Evolutionary conservation across 1,140 invertebrate genomes (phyloP).

Genomic region (Asbolus verrucosus): DNA sequence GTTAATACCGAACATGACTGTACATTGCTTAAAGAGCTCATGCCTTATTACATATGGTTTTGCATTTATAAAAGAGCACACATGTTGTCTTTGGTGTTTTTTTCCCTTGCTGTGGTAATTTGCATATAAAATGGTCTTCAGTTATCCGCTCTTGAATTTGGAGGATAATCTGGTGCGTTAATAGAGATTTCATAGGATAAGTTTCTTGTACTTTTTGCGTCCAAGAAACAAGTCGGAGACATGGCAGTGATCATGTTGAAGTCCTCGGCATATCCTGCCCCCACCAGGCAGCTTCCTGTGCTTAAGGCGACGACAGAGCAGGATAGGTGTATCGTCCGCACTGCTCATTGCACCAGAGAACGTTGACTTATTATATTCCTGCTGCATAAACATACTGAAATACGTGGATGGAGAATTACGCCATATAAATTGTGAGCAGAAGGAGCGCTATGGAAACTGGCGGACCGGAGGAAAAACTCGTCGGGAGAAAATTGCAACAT

Average conservation of each 20-base stretch:
- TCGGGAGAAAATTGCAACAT: slow-evolving; percentile 30
- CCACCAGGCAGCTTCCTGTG: slow-evolving; percentile 36
- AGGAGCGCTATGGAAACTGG: neutral
- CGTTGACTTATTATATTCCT: slow-evolving; percentile 44
- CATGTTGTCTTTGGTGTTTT: neutral
- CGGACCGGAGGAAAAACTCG: slow-evolving; percentile 5
- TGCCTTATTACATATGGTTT: slow-evolving; percentile 27
- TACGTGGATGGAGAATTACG: slow-evolving; percentile 24
- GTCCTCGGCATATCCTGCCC: slow-evolving; percentile 44
- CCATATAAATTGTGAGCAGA: neutral
- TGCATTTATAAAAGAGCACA: slow-evolving; percentile 16
- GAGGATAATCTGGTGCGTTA: neutral
- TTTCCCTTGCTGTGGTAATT: neutral
- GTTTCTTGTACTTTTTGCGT: slow-evolving; percentile 15
- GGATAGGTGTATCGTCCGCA: slow-evolving; percentile 20
- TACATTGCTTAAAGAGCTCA: slow-evolving; percentile 37
- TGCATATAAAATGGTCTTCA: slow-evolving; percentile 2
- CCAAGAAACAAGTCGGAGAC: slow-evolving; percentile 23
- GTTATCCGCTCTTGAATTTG: neutral
- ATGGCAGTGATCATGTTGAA: slow-evolving; percentile 16
- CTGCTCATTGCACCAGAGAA: slow-evolving; percentile 43
- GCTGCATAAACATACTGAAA: slow-evolving; percentile 41
- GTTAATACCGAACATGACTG: slow-evolving; percentile 38
- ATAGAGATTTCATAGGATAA: slow-evolving; percentile 2
- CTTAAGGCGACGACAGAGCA: slow-evolving; percentile 38